Conservation (phyloP, 2,113 vertebrate species). For the Meles meles region DNA sequence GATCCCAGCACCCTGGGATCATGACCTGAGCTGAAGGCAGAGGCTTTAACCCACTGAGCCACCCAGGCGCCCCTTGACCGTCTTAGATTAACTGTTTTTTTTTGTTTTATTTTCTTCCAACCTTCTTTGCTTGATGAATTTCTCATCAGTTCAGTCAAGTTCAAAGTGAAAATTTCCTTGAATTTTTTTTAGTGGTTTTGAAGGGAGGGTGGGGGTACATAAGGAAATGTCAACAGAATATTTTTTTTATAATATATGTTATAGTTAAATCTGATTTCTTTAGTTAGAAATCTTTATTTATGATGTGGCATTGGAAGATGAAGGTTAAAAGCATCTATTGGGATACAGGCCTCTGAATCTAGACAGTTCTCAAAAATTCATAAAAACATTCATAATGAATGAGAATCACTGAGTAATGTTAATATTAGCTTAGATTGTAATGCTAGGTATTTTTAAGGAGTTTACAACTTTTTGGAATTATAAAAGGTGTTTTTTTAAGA, state of each 20-base stretch:
- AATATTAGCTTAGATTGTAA: constrained; percentile 31
- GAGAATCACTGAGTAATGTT: constrained; percentile 29
- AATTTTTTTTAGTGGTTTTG: neutral
- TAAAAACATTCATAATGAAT: constrained; percentile 50
- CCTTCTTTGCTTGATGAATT: neutral
- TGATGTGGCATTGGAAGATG: neutral
- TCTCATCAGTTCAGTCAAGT: neutral
- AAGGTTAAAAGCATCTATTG: constrained; percentile 37
- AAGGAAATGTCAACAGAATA: neutral
- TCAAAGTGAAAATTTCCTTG: neutral
- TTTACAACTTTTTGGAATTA: constrained; percentile 26
- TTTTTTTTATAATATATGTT: neutral
- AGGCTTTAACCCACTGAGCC: too few species aligned
- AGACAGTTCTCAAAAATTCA: constrained; percentile 38
- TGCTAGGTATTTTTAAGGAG: neutral
- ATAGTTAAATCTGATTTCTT: neutral
- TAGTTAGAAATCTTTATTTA: neutral
- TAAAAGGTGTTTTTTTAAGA: neutral
- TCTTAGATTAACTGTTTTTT: neutral
- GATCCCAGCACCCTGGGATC: too few species aligned
- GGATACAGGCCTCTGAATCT: constrained; percentile 1
- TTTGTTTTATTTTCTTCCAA: neutral
- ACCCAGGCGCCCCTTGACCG: too few species aligned
- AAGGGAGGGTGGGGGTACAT: neutral
- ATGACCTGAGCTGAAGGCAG: too few species aligned